Evolutionary conservation across 2,888 invertebrate genomes (phyloP).

Genomic region (Lordiphosa fenestrarum): DNA sequence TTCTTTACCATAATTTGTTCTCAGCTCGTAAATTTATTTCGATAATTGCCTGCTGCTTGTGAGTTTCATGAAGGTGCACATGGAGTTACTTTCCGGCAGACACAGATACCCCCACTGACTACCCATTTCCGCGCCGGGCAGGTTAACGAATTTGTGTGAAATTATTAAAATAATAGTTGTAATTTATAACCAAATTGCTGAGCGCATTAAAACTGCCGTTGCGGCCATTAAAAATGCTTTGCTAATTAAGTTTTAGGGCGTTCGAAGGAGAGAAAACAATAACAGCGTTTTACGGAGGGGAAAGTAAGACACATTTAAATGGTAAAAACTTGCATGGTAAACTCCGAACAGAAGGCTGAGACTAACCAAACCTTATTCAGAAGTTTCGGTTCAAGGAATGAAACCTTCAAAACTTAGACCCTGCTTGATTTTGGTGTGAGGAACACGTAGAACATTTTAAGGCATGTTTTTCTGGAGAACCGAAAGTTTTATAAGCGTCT

Average conservation of each 20-base stretch:
- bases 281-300: neutral
- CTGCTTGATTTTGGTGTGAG: too few species aligned
- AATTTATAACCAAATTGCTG: constrained; percentile 48
- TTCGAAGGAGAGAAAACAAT: neutral
- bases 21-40: constrained; percentile 51
- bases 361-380: too few species aligned
- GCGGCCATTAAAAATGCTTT: constrained; percentile 41
- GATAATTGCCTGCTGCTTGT: constrained; percentile 46
- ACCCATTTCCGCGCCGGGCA: constrained; percentile 5
- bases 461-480: too few species aligned
- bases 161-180: constrained; percentile 54
- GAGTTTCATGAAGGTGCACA: constrained; percentile 41
- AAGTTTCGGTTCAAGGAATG: too few species aligned
- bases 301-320: too few species aligned
- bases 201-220: constrained; percentile 33
- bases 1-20: constrained; percentile 33
- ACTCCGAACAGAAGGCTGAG: too few species aligned
- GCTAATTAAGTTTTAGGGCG: constrained; percentile 41
- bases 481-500: too few species aligned
- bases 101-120: constrained; percentile 25
- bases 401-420: too few species aligned
- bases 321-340: too few species aligned
- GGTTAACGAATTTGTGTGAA: constrained; percentile 41
- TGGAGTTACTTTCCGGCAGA: constrained; percentile 36
- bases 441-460: too few species aligned